Evolutionary conservation across 2,113 vertebrate genomes (phyloP).

Genomic region (Bujurquina vittata): DNA sequence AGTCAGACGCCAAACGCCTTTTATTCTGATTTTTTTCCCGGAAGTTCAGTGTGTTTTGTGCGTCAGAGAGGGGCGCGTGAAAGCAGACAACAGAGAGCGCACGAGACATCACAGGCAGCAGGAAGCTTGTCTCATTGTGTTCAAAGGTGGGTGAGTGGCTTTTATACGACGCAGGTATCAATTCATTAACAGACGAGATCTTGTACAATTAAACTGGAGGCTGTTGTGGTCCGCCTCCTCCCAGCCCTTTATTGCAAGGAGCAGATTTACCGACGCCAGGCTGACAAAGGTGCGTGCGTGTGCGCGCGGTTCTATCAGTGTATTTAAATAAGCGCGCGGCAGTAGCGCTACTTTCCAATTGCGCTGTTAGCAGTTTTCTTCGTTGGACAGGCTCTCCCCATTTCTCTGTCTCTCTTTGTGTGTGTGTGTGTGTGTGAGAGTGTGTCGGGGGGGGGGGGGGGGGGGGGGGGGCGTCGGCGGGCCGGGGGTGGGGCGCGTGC

Average conservation of each 20-base stretch:
- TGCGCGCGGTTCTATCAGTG: background rate
- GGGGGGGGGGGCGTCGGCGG: too few relatives aligned
- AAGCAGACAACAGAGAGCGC: constrained; percentile 57
- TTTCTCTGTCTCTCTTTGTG: background rate
- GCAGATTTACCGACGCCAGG: background rate
- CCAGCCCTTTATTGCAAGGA: background rate
- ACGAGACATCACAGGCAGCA: constrained; percentile 28
- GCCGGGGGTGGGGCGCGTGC: too few relatives aligned
- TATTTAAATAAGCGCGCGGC: background rate
- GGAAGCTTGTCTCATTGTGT: constrained; percentile 1
- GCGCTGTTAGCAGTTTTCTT: background rate
- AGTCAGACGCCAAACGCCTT: background rate
- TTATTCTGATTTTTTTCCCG: constrained; percentile 15
- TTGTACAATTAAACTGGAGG: background rate
- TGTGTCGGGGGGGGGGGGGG: too few relatives aligned
- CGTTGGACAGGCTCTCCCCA: background rate
- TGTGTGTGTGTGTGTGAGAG: constrained; percentile 17
- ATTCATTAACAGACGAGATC: background rate
- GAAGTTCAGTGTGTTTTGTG: background rate
- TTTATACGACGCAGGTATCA: background rate
- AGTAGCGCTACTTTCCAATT: background rate
- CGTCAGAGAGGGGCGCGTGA: background rate
- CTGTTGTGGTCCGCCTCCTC: background rate
- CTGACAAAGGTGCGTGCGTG: constrained; percentile 15
- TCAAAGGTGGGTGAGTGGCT: background rate